phyloP scores from a whole-genome alignment of 2,888 invertebrate species.

The Orchesellides sinensis region DNA sequence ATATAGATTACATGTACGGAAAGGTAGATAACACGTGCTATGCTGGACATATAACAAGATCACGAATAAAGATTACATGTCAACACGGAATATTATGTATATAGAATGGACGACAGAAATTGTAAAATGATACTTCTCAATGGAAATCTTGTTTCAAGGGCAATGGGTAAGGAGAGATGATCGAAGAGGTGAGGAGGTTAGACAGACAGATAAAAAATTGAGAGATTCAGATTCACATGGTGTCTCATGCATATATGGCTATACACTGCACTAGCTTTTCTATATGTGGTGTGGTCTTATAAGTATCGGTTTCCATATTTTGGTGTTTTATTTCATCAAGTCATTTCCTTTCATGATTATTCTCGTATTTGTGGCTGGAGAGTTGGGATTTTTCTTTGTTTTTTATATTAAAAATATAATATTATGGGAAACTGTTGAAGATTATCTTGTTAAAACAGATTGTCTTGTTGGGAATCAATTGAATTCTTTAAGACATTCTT shows the following conservation, averaged over 20 bases:
- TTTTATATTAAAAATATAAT: no score
- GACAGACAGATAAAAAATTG: slow-evolving; percentile 17
- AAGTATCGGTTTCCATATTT: slow-evolving; percentile 39
- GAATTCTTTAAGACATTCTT: slow-evolving; percentile 30
- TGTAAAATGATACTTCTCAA: slow-evolving; percentile 21
- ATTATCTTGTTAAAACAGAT: no score
- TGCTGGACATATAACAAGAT: background rate
- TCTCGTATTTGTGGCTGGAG: background rate
- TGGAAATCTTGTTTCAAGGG: no score
- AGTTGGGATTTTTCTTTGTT: background rate
- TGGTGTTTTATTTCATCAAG: slow-evolving; percentile 49
- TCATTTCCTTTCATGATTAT: slow-evolving; percentile 30
- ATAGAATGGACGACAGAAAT: slow-evolving; percentile 2
- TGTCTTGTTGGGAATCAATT: slow-evolving; percentile 56
- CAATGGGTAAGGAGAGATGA: slow-evolving; percentile 60
- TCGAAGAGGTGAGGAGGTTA: no score
- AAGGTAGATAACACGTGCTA: background rate
- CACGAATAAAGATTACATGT: slow-evolving; percentile 34
- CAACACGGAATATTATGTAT: no score
- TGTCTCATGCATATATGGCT: no score
- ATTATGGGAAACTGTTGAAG: background rate
- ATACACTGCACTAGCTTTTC: no score
- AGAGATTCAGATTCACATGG: slow-evolving; percentile 43
- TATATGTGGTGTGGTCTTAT: background rate
- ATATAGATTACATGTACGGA: no score